phyloP scores from a whole-genome alignment of 2,888 invertebrate genomes.

The Scaptomyza reducta region DNA sequence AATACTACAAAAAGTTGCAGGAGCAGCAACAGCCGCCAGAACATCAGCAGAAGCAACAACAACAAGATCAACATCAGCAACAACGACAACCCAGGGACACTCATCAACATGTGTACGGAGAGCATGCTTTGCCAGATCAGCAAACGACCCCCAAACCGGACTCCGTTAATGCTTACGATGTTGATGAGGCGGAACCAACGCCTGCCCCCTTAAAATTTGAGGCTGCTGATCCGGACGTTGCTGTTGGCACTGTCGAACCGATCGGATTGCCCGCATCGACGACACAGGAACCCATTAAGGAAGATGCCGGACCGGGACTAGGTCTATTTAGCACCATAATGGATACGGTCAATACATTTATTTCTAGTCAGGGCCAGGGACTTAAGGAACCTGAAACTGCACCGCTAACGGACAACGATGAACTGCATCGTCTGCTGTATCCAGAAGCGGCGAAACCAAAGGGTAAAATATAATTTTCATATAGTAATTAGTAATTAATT shows the following conservation, averaged over 20 bases:
- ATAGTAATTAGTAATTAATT: background rate
- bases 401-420: constrained; percentile 37
- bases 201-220: constrained; percentile 22
- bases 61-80: constrained; percentile 2
- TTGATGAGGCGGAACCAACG: constrained; percentile 40
- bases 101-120: background rate
- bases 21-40: constrained; percentile 31
- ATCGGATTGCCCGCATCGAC: constrained; percentile 33
- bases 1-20: constrained; percentile 57
- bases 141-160: constrained; percentile 41
- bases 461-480: constrained; percentile 11
- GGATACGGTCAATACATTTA: constrained; percentile 81
- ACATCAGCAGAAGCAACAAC: background rate
- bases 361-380: constrained; percentile 46
- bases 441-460: constrained; percentile 32
- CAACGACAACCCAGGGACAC: background rate
- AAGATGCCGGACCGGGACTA: constrained; percentile 56
- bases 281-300: constrained; percentile 31
- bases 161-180: constrained; percentile 30
- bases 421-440: constrained; percentile 76
- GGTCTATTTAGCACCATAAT: constrained; percentile 82
- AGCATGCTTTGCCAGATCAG: background rate
- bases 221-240: constrained; percentile 5
- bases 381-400: constrained; percentile 31
- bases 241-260: constrained; percentile 51